Percentiles rank a stretch among this genome's conserved stretches.
phyloP scores from a whole-genome alignment of 1,140 invertebrate species.

The Odontomachus brunneus region DNA sequence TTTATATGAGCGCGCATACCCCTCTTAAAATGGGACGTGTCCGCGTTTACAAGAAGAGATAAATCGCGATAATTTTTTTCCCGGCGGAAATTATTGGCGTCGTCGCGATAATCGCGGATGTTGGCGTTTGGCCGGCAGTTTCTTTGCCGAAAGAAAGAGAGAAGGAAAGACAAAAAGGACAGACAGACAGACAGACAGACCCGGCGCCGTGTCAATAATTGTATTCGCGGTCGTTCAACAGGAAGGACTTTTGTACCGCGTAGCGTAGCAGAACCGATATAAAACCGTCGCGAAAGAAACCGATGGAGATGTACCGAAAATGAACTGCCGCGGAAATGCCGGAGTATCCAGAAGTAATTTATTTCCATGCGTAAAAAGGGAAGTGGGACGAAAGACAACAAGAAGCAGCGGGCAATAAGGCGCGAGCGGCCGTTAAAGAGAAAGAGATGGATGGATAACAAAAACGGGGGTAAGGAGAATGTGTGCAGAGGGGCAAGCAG shows the following conservation, averaged over 20 bases:
- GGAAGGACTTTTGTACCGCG: too few relatives aligned
- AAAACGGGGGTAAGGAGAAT: slow-evolving; percentile 12
- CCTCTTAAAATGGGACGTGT: slow-evolving; percentile 29
- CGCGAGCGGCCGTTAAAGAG: slow-evolving; percentile 7
- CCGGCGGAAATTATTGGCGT: slow-evolving; percentile 1
- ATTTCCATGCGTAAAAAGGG: slow-evolving; percentile 24
- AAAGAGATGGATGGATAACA: slow-evolving; percentile 26
- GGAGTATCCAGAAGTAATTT: slow-evolving; percentile 18
- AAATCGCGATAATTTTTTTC: slow-evolving; percentile 27
- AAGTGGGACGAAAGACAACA: neutral
- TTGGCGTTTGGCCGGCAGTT: neutral
- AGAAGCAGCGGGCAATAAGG: slow-evolving; percentile 35
- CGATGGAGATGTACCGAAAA: slow-evolving; percentile 28
- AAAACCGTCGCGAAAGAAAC: neutral
- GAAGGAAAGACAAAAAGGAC: too few relatives aligned
- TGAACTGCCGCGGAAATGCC: neutral
- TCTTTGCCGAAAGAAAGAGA: neutral
- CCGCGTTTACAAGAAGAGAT: slow-evolving; percentile 26
- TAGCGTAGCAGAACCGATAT: neutral
- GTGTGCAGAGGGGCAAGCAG: slow-evolving; percentile 54
- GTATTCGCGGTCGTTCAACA: neutral
- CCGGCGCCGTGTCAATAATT: neutral
- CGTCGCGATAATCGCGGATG: neutral
- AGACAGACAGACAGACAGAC: too few relatives aligned
- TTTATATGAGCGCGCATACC: slow-evolving; percentile 41